Base-by-base conservation (phyloP, 2,888 invertebrate genomes). In the Andricus quercusramuli region DNA sequence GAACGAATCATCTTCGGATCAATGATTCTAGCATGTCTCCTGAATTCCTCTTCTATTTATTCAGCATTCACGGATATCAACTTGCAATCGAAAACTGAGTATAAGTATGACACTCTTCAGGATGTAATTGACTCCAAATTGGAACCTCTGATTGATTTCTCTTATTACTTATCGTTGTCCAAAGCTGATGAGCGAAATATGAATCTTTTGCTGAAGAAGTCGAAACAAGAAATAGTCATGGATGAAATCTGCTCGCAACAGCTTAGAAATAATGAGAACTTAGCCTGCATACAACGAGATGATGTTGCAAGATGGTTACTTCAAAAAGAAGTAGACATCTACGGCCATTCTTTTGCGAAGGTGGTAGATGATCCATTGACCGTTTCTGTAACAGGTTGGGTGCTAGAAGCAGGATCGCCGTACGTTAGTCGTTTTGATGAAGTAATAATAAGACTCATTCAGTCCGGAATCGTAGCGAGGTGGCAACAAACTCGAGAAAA, bases 131-230 rank as follows among this genome's bases (percentile, higher is more conserved):
- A 2, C 17, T 51, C 51, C 20, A 20, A 0, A 20, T 6, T 51
- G 9, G 20, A n/a, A 51, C 51, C 51, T 8, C 2, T n/a, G n/a
- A 51, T 51, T n/a, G 51, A 51, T 9, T 0, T n/a, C 20, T 51
- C 51, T 8, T 51, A 51, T 51, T 51, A 51, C n/a, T 6, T 20
- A n/a, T 8, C 5, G 20, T 51, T 51, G 6, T 51, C 51, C 8
- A n/a, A 0, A 1, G n/a, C 6, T 0, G 9, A 2, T 2, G 51
- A 20, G 8, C 2, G 8, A 51, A 9, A 1, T 8, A 9, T 37
- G 9, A 1, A 37, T 37, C 9, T 37, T 8, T 37, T 37, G 37
- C 8, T 37, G 9, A 37, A 37, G 37, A 37, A 37, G 37, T 37
- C 37, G 8, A 37, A 37, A 37, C 37, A 0, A 9, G 1, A 37